A percentile compares a stretch with the other conserved stretches of the same genome.
These are phyloP conservation scores for Iguana delicatissima DNA, from an alignment of 2,797 vertebrate species.

Conservation along the genomic window DNA sequence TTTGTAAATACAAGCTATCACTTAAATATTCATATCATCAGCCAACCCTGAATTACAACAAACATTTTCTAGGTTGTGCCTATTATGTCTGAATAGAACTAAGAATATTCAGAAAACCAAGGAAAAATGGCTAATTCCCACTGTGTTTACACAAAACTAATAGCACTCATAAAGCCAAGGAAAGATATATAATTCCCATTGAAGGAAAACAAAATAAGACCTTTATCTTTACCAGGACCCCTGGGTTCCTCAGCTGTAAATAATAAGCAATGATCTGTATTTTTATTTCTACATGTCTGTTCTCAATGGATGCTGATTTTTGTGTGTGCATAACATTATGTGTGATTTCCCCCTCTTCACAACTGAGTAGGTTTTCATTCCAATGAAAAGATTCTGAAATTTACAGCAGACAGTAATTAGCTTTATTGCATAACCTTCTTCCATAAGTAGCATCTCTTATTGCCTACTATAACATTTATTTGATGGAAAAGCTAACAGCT, in stretches of 20 bases:
- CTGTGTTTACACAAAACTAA: conserved; percentile 4
- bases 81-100: no score
- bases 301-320: conserved; percentile 12
- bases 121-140: neutral
- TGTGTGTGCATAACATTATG: conserved; percentile 7
- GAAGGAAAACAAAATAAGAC: neutral
- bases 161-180: neutral
- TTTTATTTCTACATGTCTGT: conserved; percentile 8
- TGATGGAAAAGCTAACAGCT: conserved; percentile 26
- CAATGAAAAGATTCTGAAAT: conserved; percentile 6
- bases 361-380: conserved; percentile 8
- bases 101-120: no score
- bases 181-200: neutral
- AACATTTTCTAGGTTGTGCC: neutral
- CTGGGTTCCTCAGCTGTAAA: neutral
- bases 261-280: conserved; percentile 6
- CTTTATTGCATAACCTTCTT: conserved; percentile 56
- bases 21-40: neutral
- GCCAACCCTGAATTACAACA: neutral
- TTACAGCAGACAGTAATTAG: conserved; percentile 18
- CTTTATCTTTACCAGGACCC: neutral
- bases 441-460: neutral
- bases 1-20: neutral
- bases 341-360: neutral
- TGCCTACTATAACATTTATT: conserved; percentile 2